Evolutionary conservation across 2,797 vertebrate species (phyloP).

Genomic region (Cirrhinus molitorella): DNA sequence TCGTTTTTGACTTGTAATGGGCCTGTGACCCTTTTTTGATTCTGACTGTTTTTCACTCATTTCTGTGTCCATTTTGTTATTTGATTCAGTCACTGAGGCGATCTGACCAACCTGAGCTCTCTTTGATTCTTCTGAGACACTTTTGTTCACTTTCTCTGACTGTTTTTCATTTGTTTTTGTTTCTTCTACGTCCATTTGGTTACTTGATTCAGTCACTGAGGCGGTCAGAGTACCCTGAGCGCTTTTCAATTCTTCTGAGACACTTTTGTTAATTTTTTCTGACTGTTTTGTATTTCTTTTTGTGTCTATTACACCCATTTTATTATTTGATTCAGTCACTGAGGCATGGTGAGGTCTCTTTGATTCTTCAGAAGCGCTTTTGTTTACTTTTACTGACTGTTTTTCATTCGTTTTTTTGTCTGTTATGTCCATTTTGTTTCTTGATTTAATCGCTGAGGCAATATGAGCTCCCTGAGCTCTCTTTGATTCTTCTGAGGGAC

Average conservation of each 20-base stretch:
- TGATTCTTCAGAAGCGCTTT: background rate
- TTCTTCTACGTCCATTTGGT: background rate
- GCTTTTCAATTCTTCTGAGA: background rate
- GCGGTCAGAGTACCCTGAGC: background rate
- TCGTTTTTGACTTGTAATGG: background rate
- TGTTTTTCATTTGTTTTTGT: background rate
- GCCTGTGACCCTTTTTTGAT: background rate
- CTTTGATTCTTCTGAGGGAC: too few relatives aligned
- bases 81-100: background rate
- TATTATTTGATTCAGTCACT: background rate
- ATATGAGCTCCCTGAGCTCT: background rate
- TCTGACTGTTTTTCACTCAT: slow-evolving; percentile 4
- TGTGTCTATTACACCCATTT: background rate
- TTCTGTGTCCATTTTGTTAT: background rate
- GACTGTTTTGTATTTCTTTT: background rate
- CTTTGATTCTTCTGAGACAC: background rate
- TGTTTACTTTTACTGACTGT: background rate
- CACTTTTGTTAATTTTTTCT: background rate
- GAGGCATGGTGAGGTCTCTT: background rate
- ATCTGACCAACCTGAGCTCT: background rate
- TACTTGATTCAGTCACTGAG: background rate
- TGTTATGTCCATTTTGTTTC: background rate
- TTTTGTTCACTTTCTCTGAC: background rate
- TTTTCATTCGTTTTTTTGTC: background rate
- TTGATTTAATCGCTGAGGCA: background rate